phyloP scores from a whole-genome alignment of 2,797 vertebrate genomes.

The Zalophus californianus region DNA sequence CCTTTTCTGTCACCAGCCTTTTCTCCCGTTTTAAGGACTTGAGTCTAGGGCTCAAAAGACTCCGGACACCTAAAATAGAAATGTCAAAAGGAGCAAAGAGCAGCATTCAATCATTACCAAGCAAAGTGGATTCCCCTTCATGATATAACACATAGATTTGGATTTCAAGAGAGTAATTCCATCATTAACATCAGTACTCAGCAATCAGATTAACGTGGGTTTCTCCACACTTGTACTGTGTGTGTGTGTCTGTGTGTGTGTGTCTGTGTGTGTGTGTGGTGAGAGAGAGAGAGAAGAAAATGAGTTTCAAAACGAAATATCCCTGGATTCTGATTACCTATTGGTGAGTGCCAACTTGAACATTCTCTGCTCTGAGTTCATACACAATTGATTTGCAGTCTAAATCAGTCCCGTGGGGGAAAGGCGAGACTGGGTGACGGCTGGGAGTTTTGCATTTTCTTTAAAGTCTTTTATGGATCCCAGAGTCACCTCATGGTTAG shows the following conservation, averaged over 20 bases:
- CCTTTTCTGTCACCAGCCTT: not conserved
- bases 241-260: not conserved
- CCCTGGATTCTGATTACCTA: not conserved
- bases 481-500: not conserved
- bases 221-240: not conserved
- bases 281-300: not conserved
- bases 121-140: not conserved
- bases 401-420: not conserved
- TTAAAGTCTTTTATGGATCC: not conserved
- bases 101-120: not conserved
- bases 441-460: not conserved
- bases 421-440: not conserved
- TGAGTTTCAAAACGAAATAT: constrained; percentile 36
- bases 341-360: not conserved
- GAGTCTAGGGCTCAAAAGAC: not conserved
- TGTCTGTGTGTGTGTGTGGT: not conserved
- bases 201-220: not conserved
- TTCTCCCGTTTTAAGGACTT: constrained; percentile 11
- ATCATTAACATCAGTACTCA: not conserved
- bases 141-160: not conserved
- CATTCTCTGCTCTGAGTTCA: not conserved
- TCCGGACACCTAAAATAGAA: not conserved
- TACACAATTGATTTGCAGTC: not conserved
- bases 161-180: not conserved
- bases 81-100: not conserved